Evolutionary conservation across 1,140 invertebrate genomes (phyloP).

Genomic region (Macrostomum lignano): DNA sequence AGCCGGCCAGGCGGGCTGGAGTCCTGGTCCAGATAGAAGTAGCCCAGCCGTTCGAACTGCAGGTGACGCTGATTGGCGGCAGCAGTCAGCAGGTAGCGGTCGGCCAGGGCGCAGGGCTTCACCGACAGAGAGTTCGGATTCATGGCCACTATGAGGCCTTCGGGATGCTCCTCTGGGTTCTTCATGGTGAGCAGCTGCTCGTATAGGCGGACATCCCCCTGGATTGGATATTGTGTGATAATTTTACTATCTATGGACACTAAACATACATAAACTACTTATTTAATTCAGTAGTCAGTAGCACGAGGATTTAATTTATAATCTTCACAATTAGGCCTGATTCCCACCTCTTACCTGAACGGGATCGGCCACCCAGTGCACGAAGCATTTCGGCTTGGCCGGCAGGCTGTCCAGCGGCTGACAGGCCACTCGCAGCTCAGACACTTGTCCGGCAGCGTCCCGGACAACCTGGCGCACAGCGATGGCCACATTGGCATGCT

Average conservation of each 20-base stretch:
- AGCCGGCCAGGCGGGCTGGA: too few relatives aligned
- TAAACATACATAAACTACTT: too few relatives aligned
- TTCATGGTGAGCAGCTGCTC: slow-evolving; percentile 36
- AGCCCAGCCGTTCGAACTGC: slow-evolving; percentile 86
- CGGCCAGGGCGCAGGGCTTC: slow-evolving; percentile 59
- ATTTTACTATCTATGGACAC: too few relatives aligned
- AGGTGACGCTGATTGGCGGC: slow-evolving; percentile 54
- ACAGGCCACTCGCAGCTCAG: slow-evolving; percentile 7
- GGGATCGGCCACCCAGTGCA: slow-evolving; percentile 76
- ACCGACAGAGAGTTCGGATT: slow-evolving; percentile 45
- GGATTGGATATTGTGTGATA: too few relatives aligned
- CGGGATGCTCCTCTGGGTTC: slow-evolving; percentile 3
- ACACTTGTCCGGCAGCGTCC: slow-evolving; percentile 10
- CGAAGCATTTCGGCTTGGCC: slow-evolving; percentile 88
- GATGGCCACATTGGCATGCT: slow-evolving; percentile 56
- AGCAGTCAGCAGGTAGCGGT: slow-evolving; percentile 45
- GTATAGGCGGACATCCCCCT: slow-evolving; percentile 59
- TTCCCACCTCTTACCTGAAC: too few relatives aligned
- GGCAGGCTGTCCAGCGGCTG: too few relatives aligned
- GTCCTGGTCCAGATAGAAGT: slow-evolving; percentile 78
- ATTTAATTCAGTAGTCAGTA: too few relatives aligned
- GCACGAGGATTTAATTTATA: too few relatives aligned
- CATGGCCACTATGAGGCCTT: slow-evolving; percentile 1
- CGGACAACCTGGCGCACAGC: slow-evolving; percentile 39
- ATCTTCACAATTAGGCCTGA: too few relatives aligned